Evolutionary conservation across 1,140 invertebrate genomes (phyloP).

Genomic region (Tetraneura akinire): DNA sequence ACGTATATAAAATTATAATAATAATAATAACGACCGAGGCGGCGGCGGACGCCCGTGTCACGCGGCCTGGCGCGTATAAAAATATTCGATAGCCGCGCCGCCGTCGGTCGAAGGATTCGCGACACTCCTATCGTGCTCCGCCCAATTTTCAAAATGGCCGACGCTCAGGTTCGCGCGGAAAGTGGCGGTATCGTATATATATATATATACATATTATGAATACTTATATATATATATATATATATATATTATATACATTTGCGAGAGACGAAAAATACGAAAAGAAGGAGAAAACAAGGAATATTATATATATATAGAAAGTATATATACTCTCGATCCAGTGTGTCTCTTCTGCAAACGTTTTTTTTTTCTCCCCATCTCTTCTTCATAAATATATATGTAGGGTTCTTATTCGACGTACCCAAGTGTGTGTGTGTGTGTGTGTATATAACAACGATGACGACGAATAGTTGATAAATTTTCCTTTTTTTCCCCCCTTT

Average conservation of each 20-base stretch:
- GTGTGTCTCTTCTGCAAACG: neutral
- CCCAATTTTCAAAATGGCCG: constrained; percentile 47
- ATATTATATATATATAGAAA: no score
- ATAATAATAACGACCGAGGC: neutral
- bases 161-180: neutral
- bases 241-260: no score
- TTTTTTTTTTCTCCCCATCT: neutral
- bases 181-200: neutral
- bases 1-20: no score
- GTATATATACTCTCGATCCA: constrained; percentile 20
- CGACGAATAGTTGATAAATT: constrained; percentile 48
- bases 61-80: neutral
- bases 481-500: neutral
- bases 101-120: constrained; percentile 26
- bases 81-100: constrained; percentile 37
- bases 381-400: no score
- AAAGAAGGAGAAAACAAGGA: constrained; percentile 20
- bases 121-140: constrained; percentile 47
- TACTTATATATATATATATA: neutral
- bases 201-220: no score
- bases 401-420: no score
- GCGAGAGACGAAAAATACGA: neutral
- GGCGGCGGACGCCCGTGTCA: neutral
- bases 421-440: no score
- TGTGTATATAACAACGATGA: constrained; percentile 3